Conservation (phyloP, 1,140 invertebrate genomes). For the Drosophila repleta region DNA sequence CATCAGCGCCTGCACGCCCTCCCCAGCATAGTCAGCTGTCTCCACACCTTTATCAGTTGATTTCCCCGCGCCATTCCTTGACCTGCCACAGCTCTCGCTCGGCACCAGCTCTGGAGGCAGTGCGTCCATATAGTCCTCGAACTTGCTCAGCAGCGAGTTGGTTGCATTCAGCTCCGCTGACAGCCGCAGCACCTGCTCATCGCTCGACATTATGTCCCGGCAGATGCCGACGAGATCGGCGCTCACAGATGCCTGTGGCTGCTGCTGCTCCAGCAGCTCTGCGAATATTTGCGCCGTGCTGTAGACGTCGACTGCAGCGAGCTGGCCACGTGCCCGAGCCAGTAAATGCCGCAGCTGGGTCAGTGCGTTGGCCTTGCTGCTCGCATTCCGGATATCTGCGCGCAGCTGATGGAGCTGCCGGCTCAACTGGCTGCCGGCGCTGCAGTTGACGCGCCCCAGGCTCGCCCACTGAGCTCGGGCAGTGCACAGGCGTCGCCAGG, state of each 20-base stretch:
- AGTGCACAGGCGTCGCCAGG: conserved; percentile 43
- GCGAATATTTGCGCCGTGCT: conserved; percentile 56
- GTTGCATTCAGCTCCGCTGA: conserved; percentile 70
- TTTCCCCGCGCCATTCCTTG: not conserved
- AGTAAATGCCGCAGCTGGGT: conserved; percentile 29
- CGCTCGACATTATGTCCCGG: conserved; percentile 56
- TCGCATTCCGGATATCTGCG: conserved; percentile 1
- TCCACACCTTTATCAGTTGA: conserved; percentile 19
- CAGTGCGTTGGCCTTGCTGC: conserved; percentile 13
- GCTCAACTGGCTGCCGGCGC: conserved; percentile 43
- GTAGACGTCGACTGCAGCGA: conserved; percentile 61
- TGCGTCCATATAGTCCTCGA: conserved; percentile 67
- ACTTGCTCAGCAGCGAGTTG: conserved; percentile 59
- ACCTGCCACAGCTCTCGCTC: conserved; percentile 16
- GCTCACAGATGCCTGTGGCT: conserved; percentile 12
- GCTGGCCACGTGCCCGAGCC: conserved; percentile 25
- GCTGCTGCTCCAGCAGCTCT: conserved; percentile 17
- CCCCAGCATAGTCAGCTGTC: conserved; percentile 12
- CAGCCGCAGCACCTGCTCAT: conserved; percentile 41
- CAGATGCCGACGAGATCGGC: conserved; percentile 53
- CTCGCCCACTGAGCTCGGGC: conserved; percentile 39
- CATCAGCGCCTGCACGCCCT: conserved; percentile 58
- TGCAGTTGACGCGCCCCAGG: conserved; percentile 32
- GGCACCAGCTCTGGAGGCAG: conserved; percentile 50
- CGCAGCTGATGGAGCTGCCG: conserved; percentile 39